phyloP scores from a whole-genome alignment of 2,797 vertebrate genomes.

The Apogon hyalosoma region DNA sequence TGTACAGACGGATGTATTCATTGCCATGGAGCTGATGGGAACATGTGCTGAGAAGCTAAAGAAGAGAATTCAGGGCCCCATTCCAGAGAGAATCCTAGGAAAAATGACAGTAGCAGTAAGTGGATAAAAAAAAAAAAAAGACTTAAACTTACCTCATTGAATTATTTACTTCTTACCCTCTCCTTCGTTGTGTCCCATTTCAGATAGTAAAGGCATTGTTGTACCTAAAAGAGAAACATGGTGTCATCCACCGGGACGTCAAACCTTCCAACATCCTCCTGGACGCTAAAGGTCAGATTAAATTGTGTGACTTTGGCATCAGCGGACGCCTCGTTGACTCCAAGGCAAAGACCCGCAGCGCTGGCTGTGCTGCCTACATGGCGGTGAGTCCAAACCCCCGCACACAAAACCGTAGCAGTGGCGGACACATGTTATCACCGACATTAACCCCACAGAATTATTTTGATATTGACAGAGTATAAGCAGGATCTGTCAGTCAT shows the following conservation, averaged over 20 bases:
- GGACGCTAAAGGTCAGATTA: slow-evolving; percentile 94
- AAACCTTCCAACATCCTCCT: slow-evolving; percentile 96
- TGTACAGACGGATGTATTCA: slow-evolving; percentile 94
- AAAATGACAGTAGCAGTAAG: slow-evolving; percentile 97
- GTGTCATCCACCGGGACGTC: slow-evolving; percentile 94
- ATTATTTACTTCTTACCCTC: background rate
- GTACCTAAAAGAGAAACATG: slow-evolving; percentile 96
- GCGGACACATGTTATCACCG: background rate
- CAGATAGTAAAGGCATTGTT: slow-evolving; percentile 94
- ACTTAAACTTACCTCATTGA: background rate
- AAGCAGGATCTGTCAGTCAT: background rate
- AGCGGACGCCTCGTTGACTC: slow-evolving; percentile 96
- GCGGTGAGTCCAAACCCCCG: slow-evolving; percentile 84
- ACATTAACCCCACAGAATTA: background rate
- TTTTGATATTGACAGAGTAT: too few species aligned
- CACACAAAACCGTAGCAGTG: background rate
- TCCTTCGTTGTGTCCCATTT: background rate
- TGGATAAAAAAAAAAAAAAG: background rate
- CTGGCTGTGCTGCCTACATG: slow-evolving; percentile 97
- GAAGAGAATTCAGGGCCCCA: slow-evolving; percentile 95
- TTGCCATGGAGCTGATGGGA: slow-evolving; percentile 98
- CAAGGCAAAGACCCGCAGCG: slow-evolving; percentile 95
- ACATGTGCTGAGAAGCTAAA: slow-evolving; percentile 97
- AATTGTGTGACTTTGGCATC: slow-evolving; percentile 96
- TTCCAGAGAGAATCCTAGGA: slow-evolving; percentile 93